Conservation (phyloP, 2,888 invertebrate species). For the Mesorhabditis belari region DNA sequence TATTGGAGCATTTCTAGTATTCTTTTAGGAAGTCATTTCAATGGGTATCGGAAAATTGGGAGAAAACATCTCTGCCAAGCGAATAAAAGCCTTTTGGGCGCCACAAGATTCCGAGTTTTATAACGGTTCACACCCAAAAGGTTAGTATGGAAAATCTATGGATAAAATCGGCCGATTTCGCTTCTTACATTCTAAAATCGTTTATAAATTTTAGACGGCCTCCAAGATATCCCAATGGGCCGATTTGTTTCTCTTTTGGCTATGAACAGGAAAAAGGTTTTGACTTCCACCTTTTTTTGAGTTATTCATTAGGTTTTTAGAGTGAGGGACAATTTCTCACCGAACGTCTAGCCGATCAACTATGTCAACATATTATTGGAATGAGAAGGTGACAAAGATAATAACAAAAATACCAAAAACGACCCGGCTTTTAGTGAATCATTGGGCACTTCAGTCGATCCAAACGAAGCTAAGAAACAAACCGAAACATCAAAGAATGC, state of each 20-base stretch:
- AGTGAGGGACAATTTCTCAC: slow-evolving; percentile 26
- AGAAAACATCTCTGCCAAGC: slow-evolving; percentile 42
- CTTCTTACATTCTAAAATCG: neutral
- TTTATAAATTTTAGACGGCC: slow-evolving; percentile 11
- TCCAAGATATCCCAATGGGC: slow-evolving; percentile 32
- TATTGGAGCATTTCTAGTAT: too few species aligned
- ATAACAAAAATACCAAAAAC: too few species aligned
- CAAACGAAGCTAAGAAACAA: neutral
- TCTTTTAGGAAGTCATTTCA: slow-evolving; percentile 43
- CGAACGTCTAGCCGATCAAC: slow-evolving; percentile 35
- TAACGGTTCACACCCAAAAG: slow-evolving; percentile 42
- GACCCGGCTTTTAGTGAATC: too few species aligned
- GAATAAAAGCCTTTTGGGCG: slow-evolving; percentile 25
- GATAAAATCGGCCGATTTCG: neutral
- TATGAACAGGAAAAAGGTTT: slow-evolving; percentile 19
- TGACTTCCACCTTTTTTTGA: too few species aligned
- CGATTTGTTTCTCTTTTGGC: slow-evolving; percentile 42
- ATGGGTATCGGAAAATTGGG: slow-evolving; percentile 45
- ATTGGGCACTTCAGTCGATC: neutral
- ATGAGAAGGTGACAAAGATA: too few species aligned
- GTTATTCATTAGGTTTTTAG: too few species aligned
- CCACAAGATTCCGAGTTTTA: slow-evolving; percentile 26
- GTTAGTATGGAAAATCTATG: slow-evolving; percentile 6
- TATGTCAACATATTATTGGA: slow-evolving; percentile 45
- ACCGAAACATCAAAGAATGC: neutral